These are phyloP conservation scores for Syncerus caffer DNA, from an alignment of 2,797 vertebrate genomes.

Conservation along the genomic window DNA sequence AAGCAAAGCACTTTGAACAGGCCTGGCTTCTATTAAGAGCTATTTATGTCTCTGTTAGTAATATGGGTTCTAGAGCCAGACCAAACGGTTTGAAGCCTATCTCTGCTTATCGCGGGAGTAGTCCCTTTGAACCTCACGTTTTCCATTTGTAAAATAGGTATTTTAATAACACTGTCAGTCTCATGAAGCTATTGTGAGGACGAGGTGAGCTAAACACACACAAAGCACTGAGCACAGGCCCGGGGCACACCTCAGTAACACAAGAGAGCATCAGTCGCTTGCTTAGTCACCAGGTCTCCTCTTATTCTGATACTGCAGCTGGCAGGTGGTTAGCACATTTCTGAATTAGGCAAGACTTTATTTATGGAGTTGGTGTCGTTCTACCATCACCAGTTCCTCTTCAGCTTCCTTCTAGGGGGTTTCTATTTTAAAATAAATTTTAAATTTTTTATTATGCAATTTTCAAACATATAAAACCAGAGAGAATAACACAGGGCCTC, in stretches of 20 bases:
- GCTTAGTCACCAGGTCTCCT: background rate
- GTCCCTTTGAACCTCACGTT: background rate
- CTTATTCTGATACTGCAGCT: background rate
- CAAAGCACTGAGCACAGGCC: background rate
- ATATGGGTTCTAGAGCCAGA: background rate
- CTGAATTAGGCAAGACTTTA: constrained; percentile 21
- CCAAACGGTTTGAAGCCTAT: background rate
- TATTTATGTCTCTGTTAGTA: background rate
- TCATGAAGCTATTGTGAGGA: background rate
- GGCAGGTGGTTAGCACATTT: background rate
- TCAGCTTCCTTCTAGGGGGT: background rate
- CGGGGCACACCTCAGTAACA: rapidly evolving
- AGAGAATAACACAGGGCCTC: background rate
- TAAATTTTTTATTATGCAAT: background rate
- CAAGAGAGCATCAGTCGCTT: rapidly evolving
- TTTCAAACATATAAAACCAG: constrained; percentile 4
- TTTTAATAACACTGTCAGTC: background rate
- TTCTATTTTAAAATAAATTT: constrained; percentile 14
- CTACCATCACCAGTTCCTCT: background rate
- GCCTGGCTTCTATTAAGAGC: background rate
- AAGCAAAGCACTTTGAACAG: background rate
- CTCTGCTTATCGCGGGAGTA: background rate
- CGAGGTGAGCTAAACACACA: background rate
- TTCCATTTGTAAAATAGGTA: background rate
- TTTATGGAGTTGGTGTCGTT: background rate